Evolutionary conservation across 2,888 invertebrate genomes (phyloP).

Genomic region (Epistrophe grossulariae): DNA sequence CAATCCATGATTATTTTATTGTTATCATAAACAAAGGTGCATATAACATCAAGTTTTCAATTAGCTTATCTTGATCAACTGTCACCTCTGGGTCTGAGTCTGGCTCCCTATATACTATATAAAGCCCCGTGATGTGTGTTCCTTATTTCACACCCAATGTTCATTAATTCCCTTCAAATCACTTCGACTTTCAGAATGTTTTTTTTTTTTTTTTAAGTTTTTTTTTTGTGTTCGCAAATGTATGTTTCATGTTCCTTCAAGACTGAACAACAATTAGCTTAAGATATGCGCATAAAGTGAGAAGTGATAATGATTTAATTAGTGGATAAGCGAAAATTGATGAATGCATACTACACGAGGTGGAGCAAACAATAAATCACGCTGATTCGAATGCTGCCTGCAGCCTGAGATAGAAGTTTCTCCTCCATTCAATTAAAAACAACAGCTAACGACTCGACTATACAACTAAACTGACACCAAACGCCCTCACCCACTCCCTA

Average conservation of each 20-base stretch:
- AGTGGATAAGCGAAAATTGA: slow-evolving; percentile 72
- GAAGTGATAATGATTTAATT: slow-evolving; percentile 73
- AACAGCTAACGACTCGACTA: neutral
- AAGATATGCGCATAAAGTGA: slow-evolving; percentile 68
- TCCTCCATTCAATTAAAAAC: slow-evolving; percentile 21
- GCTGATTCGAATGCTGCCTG: slow-evolving; percentile 18
- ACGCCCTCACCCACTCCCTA: slow-evolving; percentile 33
- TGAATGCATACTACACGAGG: slow-evolving; percentile 57
- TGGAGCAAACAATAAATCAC: slow-evolving; percentile 70
- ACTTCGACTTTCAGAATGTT: slow-evolving; percentile 58
- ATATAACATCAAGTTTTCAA: slow-evolving; percentile 34
- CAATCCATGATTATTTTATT: slow-evolving; percentile 13
- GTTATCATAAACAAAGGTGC: slow-evolving; percentile 5
- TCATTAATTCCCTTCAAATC: slow-evolving; percentile 56
- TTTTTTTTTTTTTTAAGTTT: neutral
- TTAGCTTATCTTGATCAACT: slow-evolving; percentile 45
- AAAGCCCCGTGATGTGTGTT: neutral
- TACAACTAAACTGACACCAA: neutral
- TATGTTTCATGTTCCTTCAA: slow-evolving; percentile 65
- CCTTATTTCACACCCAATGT: slow-evolving; percentile 54
- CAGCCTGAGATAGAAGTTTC: slow-evolving; percentile 20
- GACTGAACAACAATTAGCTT: slow-evolving; percentile 65
- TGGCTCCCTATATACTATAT: neutral
- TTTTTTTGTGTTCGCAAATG: slow-evolving; percentile 59
- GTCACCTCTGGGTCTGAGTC: slow-evolving; percentile 2